Percentiles rank a stretch among this genome's conserved stretches.
Conservation (phyloP, 2,888 invertebrate species). For the Creontiades dilutus region DNA sequence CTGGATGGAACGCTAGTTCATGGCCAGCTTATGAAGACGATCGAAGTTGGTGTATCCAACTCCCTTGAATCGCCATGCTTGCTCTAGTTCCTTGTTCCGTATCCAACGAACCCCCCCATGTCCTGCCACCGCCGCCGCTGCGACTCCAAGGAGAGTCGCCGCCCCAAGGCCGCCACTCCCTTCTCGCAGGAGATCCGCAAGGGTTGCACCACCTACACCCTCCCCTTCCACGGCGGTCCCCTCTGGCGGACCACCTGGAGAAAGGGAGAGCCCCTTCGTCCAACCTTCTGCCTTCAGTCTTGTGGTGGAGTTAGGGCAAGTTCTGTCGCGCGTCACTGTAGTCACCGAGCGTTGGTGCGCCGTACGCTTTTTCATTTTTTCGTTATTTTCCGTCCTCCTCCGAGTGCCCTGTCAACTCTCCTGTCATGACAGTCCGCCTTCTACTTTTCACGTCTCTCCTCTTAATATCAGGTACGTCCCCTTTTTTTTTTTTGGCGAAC, state of each 20-base stretch:
- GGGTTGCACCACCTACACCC: slow-evolving; percentile 67
- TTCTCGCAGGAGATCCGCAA: slow-evolving; percentile 52
- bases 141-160: no score
- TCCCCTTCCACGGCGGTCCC: background rate
- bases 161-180: slow-evolving; percentile 65
- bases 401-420: slow-evolving; percentile 55
- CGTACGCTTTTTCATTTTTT: slow-evolving; percentile 43
- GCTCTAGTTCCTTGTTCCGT: slow-evolving; percentile 22
- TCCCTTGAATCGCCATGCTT: background rate
- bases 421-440: slow-evolving; percentile 63
- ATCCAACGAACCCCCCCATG: background rate
- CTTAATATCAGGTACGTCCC: slow-evolving; percentile 60
- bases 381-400: slow-evolving; percentile 38
- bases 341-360: slow-evolving; percentile 64
- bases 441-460: slow-evolving; percentile 60
- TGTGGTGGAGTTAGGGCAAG: slow-evolving; percentile 70
- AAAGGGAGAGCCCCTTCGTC: slow-evolving; percentile 42
- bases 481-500: background rate
- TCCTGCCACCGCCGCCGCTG: no score
- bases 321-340: slow-evolving; percentile 31
- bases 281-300: slow-evolving; percentile 55
- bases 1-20: no score
- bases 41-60: no score
- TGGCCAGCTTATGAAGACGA: no score
- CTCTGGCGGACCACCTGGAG: background rate